Percentiles rank a stretch among this genome's conserved stretches.
These are phyloP conservation scores for Onthophagus taurus DNA, from an alignment of 1,140 invertebrate species.

Conservation along the genomic window DNA sequence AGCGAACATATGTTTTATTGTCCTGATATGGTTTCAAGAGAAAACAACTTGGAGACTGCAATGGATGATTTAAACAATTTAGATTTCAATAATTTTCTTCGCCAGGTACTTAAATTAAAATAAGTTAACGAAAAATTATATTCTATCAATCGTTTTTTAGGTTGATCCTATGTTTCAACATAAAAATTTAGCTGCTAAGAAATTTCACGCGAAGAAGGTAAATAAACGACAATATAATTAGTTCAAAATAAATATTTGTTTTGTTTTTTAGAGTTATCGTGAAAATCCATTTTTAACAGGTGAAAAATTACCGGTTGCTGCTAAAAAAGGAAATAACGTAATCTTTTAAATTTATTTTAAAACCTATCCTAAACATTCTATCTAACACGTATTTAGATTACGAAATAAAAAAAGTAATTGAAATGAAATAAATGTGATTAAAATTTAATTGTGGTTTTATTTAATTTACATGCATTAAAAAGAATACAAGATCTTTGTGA, in stretches of 20 bases:
- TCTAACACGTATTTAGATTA: too few species aligned
- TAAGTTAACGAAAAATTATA: too few species aligned
- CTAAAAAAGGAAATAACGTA: slow-evolving; percentile 75
- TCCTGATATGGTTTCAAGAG: slow-evolving; percentile 40
- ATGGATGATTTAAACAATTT: slow-evolving; percentile 39
- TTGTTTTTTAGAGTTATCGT: slow-evolving; percentile 18
- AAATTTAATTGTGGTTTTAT: too few species aligned
- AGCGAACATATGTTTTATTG: slow-evolving; percentile 98
- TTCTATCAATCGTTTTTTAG: slow-evolving; percentile 21
- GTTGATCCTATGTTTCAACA: slow-evolving; percentile 35
- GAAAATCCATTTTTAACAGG: slow-evolving; percentile 68
- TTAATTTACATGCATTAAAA: too few species aligned
- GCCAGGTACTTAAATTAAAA: slow-evolving; percentile 37
- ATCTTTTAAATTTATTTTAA: slow-evolving; percentile 18
- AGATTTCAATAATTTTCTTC: slow-evolving; percentile 46
- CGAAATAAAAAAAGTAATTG: too few species aligned
- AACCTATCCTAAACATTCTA: too few species aligned
- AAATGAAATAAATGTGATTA: too few species aligned
- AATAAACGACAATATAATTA: slow-evolving; percentile 12
- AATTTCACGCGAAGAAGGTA: slow-evolving; percentile 54
- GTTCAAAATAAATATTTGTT: too few species aligned
- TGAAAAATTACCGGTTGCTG: slow-evolving; percentile 75
- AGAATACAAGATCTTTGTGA: too few species aligned
- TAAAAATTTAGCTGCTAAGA: slow-evolving; percentile 72
- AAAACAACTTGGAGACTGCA: slow-evolving; percentile 28